A percentile compares a stretch with the other conserved stretches of the same genome.
Evolutionary conservation across 53 echinoderm and acorn worm species (phyloP).

Genomic region (Glandiceps talaboti): DNA sequence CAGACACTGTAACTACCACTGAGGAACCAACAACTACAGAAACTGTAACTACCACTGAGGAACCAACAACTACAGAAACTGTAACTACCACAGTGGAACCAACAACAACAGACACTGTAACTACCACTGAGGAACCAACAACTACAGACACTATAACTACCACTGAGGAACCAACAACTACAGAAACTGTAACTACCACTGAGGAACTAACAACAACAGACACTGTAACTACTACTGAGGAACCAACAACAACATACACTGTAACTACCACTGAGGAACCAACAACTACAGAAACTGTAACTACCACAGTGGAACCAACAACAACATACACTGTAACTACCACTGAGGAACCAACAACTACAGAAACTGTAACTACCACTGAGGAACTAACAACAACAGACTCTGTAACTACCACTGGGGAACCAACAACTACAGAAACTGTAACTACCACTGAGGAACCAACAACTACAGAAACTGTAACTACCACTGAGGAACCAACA

Average conservation of each 20-base stretch:
- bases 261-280: neutral
- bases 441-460: neutral
- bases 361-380: neutral
- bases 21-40: neutral
- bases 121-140: neutral
- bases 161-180: neutral
- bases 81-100: neutral
- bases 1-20: neutral
- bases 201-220: neutral
- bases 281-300: neutral
- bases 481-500: neutral
- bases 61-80: neutral
- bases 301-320: neutral
- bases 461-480: neutral
- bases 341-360: neutral
- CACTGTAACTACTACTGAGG: neutral
- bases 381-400: neutral
- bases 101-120: too few relatives aligned
- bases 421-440: neutral
- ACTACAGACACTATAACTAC: neutral
- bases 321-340: too few relatives aligned
- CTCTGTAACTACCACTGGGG: too few relatives aligned
- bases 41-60: neutral
- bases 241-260: neutral
- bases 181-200: neutral